These are phyloP conservation scores for Oenanthe melanoleuca DNA, from an alignment of 2,113 vertebrate species.

Conservation along the genomic window DNA sequence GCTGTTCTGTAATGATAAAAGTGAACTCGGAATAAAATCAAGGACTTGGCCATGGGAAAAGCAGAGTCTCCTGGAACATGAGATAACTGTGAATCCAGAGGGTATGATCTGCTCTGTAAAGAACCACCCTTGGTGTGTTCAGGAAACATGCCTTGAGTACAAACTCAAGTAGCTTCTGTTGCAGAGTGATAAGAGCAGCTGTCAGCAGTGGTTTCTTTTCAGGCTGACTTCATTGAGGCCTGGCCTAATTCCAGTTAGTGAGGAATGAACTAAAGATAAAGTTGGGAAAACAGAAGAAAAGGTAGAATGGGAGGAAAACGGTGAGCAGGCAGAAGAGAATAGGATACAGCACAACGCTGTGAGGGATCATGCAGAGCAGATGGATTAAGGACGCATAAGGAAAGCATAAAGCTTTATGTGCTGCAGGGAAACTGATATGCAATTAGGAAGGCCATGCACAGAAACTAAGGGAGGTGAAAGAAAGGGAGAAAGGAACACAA, in stretches of 20 bases:
- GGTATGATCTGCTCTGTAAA: background rate
- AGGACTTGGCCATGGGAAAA: background rate
- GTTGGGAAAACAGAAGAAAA: background rate
- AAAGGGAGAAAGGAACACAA: background rate
- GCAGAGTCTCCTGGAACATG: background rate
- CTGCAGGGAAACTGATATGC: background rate
- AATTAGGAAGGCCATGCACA: background rate
- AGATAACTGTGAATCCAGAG: background rate
- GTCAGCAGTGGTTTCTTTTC: background rate
- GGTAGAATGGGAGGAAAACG: background rate
- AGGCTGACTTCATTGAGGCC: background rate
- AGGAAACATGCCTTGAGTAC: background rate
- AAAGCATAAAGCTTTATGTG: background rate
- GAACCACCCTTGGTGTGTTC: background rate
- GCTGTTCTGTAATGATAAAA: background rate
- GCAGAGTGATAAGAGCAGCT: background rate
- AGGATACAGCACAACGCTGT: fast-evolving
- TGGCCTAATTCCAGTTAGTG: background rate
- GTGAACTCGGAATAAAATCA: background rate
- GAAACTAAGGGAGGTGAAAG: background rate
- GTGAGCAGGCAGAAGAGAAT: background rate
- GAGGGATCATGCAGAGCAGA: background rate
- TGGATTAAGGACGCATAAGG: background rate
- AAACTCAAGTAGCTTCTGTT: background rate
- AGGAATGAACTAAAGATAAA: background rate